Base-by-base conservation (phyloP, 2,113 vertebrate species). In the Chaenogobius annularis region DNA sequence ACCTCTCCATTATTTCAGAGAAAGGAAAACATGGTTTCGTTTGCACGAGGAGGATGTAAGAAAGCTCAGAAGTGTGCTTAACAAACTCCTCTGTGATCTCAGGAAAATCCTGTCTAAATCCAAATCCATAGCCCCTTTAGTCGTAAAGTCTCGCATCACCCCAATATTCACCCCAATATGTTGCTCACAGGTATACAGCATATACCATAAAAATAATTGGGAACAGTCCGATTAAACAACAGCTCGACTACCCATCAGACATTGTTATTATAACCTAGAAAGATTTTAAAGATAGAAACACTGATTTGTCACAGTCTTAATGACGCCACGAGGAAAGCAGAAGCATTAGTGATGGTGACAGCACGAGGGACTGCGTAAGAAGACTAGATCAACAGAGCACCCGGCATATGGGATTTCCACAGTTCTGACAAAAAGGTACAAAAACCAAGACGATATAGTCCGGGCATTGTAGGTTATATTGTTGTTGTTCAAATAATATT, bases 161-260 rank as follows among this genome's bases (percentile, higher is more conserved):
- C 20, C 7, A 0, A 40, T 44, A 78, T 82, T 11, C 8, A 54
- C n/a, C n/a, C n/a, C n/a, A n/a, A n/a, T n/a, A 4, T 68, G 69
- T 88, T 85, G 72, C 26, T 8, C 66, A 86, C 87, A 71, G 56
- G 63, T 8, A 48, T 50, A 59, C 15, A 58, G 26, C 67, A 81
- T 81, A 58, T 31, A 31, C 2, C 4, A 31, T 83, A 88, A 89
- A 83, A 89, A 85, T 68, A 82, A 82, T 47, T 43, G 73, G 74
- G 72, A 56, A 3, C 66, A 58, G 85, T 76, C 77, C 80, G 80
- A 86, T 86, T 61, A 78, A 65, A 70, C 78, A 68, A 83, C 82
- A 75, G 82, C 84, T 86, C 77, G 85, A 90, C 89, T 82, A 87
- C 86, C 92, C 89, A 87, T 69, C 74, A 88, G 89, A 85, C 86